Evolutionary conservation across 2,888 invertebrate genomes (phyloP).

Genomic region (Dryadula phaetusa): DNA sequence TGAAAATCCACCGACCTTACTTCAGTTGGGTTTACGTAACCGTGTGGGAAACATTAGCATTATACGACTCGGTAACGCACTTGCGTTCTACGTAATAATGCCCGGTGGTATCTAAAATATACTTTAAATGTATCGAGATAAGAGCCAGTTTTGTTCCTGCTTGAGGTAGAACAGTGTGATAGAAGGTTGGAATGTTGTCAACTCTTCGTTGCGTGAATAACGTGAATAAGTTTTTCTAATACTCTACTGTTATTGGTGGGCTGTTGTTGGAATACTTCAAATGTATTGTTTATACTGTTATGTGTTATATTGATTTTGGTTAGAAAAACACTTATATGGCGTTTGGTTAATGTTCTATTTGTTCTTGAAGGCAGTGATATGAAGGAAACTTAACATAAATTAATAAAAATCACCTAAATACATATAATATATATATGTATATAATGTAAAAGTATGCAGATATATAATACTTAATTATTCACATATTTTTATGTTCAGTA

Average conservation of each 20-base stretch:
- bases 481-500: no score
- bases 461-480: no score
- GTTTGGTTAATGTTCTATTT: no score
- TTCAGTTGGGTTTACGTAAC: slow-evolving; percentile 48
- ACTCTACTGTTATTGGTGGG: background rate
- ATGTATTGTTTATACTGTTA: background rate
- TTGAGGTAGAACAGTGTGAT: slow-evolving; percentile 21
- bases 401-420: no score
- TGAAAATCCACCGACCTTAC: slow-evolving; percentile 47
- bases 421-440: no score
- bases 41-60: slow-evolving; percentile 51
- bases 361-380: no score
- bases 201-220: slow-evolving; percentile 44
- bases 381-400: no score
- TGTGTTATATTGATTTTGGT: no score
- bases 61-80: slow-evolving; percentile 50
- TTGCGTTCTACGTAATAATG: slow-evolving; percentile 38
- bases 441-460: no score
- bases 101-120: slow-evolving; percentile 5
- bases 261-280: background rate
- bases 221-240: slow-evolving; percentile 36
- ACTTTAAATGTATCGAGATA: slow-evolving; percentile 19
- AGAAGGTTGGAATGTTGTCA: slow-evolving; percentile 42
- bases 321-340: no score
- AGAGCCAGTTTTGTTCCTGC: background rate